phyloP scores from a whole-genome alignment of 1,140 invertebrate genomes.

The Papilio machaon region DNA sequence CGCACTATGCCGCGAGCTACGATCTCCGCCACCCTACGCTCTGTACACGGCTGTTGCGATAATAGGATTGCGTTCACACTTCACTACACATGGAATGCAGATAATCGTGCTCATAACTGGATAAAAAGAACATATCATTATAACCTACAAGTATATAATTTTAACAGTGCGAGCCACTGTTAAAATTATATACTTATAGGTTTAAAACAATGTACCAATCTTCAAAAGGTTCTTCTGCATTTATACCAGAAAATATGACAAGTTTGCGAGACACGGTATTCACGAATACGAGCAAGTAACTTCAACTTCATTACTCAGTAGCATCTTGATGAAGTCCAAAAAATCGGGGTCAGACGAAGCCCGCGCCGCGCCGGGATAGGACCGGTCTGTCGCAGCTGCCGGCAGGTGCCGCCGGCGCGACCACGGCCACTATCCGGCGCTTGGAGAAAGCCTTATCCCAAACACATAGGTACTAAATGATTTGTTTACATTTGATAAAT shows the following conservation, averaged over 20 bases:
- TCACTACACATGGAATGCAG: not conserved
- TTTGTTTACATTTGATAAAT: not conserved
- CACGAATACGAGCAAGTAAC: not conserved
- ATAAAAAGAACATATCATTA: not conserved
- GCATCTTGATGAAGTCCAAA: conserved; percentile 19
- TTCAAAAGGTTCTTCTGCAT: not conserved
- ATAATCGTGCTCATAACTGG: not conserved
- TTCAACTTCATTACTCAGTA: not conserved
- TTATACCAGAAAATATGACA: not conserved
- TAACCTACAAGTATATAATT: not conserved
- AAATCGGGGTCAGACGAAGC: conserved; percentile 54
- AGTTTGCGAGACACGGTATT: not conserved
- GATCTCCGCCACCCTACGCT: not conserved
- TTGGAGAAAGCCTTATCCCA: conserved; percentile 24
- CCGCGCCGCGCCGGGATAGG: conserved; percentile 50
- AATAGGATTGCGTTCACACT: conserved; percentile 1
- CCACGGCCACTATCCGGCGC: not conserved
- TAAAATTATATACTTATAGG: too few species aligned
- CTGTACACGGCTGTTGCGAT: not conserved
- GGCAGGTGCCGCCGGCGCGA: conserved; percentile 43
- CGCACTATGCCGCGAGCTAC: not conserved
- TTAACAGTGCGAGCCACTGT: too few species aligned
- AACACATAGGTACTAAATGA: not conserved
- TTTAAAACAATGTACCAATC: not conserved
- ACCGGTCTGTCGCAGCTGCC: conserved; percentile 52